These are phyloP conservation scores for Synodontis membranacea DNA, from an alignment of 2,113 vertebrate genomes.

Conservation along the genomic window DNA sequence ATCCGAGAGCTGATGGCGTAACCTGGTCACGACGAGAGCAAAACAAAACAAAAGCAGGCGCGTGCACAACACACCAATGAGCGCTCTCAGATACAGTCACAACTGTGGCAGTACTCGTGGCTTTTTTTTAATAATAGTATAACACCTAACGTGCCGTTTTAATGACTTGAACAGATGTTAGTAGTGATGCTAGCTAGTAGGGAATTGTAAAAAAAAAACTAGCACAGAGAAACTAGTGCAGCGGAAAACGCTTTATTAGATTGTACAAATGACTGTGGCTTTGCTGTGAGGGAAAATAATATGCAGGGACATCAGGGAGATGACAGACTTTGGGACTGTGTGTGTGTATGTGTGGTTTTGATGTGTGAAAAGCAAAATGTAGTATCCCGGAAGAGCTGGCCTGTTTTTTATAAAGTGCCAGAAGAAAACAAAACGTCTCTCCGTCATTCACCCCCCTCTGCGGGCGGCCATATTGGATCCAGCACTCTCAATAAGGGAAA, in stretches of 20 bases:
- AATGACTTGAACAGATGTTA: background rate
- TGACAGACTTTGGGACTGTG: too few relatives aligned
- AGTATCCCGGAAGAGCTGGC: slow-evolving; percentile 36
- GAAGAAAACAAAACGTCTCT: slow-evolving; percentile 33
- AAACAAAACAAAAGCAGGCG: background rate
- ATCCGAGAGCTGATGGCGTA: slow-evolving; percentile 10
- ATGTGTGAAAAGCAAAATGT: slow-evolving; percentile 27
- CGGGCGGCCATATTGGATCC: slow-evolving; percentile 14
- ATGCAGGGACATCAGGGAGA: background rate
- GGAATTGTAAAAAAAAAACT: background rate
- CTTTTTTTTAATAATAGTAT: background rate
- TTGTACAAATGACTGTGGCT: background rate
- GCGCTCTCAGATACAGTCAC: background rate
- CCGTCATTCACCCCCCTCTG: background rate
- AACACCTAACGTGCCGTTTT: background rate
- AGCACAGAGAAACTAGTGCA: background rate
- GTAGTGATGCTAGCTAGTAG: background rate
- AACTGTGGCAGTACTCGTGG: too few relatives aligned
- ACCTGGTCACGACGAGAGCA: background rate
- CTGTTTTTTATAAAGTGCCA: slow-evolving; percentile 44
- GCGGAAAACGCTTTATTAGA: background rate
- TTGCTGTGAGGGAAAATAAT: background rate
- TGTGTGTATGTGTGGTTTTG: background rate
- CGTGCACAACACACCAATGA: background rate
- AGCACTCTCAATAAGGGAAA: background rate